Conservation (phyloP, 1,140 invertebrate species). For the Mesaphorura yosii region DNA sequence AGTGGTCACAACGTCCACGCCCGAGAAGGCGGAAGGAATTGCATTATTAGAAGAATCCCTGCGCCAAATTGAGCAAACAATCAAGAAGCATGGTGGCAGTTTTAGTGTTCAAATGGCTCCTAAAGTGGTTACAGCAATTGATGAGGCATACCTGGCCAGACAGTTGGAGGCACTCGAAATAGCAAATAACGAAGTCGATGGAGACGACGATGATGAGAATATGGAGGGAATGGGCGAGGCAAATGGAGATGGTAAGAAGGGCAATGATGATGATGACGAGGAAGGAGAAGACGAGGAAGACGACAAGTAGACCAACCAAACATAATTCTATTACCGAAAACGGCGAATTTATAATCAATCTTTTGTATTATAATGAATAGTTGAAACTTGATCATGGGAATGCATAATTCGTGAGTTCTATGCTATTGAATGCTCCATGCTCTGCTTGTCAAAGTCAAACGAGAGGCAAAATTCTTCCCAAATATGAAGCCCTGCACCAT, state of each 20-base stretch:
- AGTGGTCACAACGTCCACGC: conserved; percentile 96
- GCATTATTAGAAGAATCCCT: conserved; percentile 79
- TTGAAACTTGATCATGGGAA: no score
- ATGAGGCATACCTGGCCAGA: conserved; percentile 86
- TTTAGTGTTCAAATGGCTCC: conserved; percentile 93
- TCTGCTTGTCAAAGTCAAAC: no score
- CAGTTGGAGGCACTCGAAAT: conserved; percentile 87
- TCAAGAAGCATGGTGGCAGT: conserved; percentile 68
- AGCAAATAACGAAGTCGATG: conserved; percentile 85
- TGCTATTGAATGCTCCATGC: no score
- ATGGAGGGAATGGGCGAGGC: conserved; percentile 38
- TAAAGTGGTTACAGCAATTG: conserved; percentile 94
- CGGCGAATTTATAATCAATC: no score
- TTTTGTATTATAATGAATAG: no score
- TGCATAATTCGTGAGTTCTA: no score
- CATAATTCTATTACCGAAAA: no score
- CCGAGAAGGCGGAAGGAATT: conserved; percentile 87
- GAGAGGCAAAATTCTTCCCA: no score
- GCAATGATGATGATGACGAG: conserved; percentile 40
- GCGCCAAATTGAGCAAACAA: conserved; percentile 71
- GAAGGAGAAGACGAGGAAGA: conserved; percentile 8
- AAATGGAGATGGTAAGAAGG: conserved; percentile 35
- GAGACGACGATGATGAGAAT: conserved; percentile 72
- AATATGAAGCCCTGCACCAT: no score
- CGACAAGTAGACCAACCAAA: no score